These are phyloP conservation scores for Drosophila flavopinicola DNA, from an alignment of 2,888 invertebrate species.

Conservation along the genomic window DNA sequence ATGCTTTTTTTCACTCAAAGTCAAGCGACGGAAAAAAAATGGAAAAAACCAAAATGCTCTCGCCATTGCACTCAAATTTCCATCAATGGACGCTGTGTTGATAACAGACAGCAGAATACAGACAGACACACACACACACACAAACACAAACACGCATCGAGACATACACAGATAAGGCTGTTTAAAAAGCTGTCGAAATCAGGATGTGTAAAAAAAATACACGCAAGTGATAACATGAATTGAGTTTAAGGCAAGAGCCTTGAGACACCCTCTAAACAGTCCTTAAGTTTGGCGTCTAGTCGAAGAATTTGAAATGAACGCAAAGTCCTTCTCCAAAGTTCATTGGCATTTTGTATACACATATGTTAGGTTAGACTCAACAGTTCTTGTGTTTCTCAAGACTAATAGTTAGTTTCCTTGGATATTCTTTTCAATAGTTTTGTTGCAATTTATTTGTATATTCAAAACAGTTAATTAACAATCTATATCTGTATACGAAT, in stretches of 20 bases:
- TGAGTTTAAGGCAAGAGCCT: slow-evolving; percentile 3
- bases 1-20: slow-evolving; percentile 45
- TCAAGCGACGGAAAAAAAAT: slow-evolving; percentile 32
- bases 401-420: too few species aligned
- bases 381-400: too few species aligned
- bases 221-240: slow-evolving; percentile 47
- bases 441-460: too few species aligned
- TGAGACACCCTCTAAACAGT: slow-evolving; percentile 11
- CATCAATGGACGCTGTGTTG: slow-evolving; percentile 72
- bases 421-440: too few species aligned
- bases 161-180: slow-evolving; percentile 44
- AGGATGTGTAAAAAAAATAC: slow-evolving; percentile 14
- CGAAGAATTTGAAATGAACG: not conserved
- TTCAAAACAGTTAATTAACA: too few species aligned
- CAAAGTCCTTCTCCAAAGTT: not conserved
- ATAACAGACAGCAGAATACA: slow-evolving; percentile 51
- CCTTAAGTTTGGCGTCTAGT: slow-evolving; percentile 6
- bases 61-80: slow-evolving; percentile 60
- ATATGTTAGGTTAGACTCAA: too few species aligned
- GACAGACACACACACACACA: slow-evolving; percentile 14
- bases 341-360: too few species aligned
- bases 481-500: too few species aligned
- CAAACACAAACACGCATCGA: slow-evolving; percentile 14
- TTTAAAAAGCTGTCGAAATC: slow-evolving; percentile 56
- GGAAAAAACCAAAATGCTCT: slow-evolving; percentile 3